phyloP scores from a whole-genome alignment of 2,113 vertebrate genomes.

The Sterna hirundo region DNA sequence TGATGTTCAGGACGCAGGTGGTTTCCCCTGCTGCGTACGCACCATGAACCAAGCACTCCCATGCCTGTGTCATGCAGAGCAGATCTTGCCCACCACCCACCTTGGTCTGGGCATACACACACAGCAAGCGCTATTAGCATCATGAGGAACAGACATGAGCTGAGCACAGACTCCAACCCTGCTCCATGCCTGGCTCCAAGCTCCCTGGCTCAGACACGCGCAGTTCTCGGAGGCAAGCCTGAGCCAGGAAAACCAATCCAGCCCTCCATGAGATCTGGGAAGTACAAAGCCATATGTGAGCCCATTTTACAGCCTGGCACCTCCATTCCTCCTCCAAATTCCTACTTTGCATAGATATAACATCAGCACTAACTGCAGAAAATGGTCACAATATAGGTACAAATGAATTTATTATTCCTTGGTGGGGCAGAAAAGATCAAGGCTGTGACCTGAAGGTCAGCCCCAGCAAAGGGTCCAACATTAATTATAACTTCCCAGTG shows the following conservation, averaged over 20 bases:
- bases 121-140: background rate
- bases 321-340: background rate
- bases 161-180: background rate
- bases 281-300: background rate
- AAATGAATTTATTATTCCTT: background rate
- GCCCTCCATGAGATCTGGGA: background rate
- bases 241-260: background rate
- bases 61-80: background rate
- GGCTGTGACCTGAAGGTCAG: background rate
- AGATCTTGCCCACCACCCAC: background rate
- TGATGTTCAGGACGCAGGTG: background rate
- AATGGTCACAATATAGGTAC: background rate
- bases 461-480: background rate
- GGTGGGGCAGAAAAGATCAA: background rate
- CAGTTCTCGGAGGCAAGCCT: background rate
- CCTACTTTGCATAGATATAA: background rate
- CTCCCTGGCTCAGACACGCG: background rate
- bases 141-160: accelerated
- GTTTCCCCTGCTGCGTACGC: background rate
- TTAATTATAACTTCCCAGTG: background rate
- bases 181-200: background rate
- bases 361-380: background rate
- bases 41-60: background rate
- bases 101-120: background rate
- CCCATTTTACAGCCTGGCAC: background rate